A percentile compares a stretch with the other conserved stretches of the same genome.
Evolutionary conservation across 2,888 invertebrate species (phyloP).

Genomic region (Lochmaea capreae): DNA sequence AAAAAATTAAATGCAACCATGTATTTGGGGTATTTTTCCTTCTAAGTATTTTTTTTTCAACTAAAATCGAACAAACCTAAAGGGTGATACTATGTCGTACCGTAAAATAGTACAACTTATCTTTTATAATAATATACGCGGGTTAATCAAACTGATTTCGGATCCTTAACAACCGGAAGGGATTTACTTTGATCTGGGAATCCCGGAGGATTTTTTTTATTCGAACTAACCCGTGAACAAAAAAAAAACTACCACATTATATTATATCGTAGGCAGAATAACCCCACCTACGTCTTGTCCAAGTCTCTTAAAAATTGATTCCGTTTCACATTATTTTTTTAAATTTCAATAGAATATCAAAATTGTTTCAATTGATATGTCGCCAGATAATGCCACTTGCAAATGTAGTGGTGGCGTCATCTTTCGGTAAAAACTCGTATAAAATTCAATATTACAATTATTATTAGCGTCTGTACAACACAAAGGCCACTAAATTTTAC

Average conservation of each 20-base stretch:
- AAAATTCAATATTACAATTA: constrained; percentile 35
- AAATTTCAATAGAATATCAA: constrained; percentile 39
- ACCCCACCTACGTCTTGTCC: constrained; percentile 23
- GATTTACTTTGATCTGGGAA: too few species aligned
- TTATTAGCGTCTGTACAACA: constrained; percentile 38
- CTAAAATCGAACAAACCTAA: constrained; percentile 25
- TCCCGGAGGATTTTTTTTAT: neutral
- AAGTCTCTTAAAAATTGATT: constrained; percentile 36
- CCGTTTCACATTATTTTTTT: constrained; percentile 10
- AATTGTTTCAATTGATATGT: constrained; percentile 42
- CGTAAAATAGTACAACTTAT: neutral
- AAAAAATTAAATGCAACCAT: constrained; percentile 15
- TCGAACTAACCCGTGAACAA: neutral
- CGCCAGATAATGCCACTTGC: constrained; percentile 23
- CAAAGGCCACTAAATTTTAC: constrained; percentile 43
- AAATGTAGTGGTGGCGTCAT: constrained; percentile 21
- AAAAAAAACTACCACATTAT: too few species aligned
- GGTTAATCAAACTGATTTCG: neutral
- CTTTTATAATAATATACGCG: neutral
- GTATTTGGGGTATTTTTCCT: constrained; percentile 22
- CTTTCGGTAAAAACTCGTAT: constrained; percentile 38
- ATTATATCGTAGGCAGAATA: constrained; percentile 32
- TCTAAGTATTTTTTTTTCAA: constrained; percentile 12
- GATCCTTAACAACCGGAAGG: too few species aligned
- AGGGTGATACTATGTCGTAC: neutral